Base-by-base conservation (phyloP, 1,140 invertebrate genomes). In the Lepidurus packardi region DNA sequence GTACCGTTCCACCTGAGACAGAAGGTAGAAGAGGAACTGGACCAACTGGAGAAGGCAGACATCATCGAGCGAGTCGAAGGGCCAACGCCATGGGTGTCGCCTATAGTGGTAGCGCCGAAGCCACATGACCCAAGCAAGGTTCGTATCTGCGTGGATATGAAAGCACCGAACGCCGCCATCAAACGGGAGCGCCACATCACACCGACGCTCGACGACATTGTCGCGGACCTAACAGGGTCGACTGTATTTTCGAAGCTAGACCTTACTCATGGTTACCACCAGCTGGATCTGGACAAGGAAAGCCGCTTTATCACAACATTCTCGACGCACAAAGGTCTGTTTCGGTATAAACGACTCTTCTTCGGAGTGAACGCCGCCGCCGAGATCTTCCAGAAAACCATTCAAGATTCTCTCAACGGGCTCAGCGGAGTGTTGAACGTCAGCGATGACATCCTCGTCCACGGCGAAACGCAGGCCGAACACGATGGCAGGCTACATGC, bases 371-470 rank as follows among this genome's bases (percentile, higher is more conserved):
- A 80, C 53, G 80, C 78, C 47, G 84, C 85, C 9, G 82, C 83
- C n/a, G 85, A 87, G 81, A 81, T 85, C 25, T 87, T 86, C 81
- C 83, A 85, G 42, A 77, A 77, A 73, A 77, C 73, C 43, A 83
- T 84, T 76, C 80, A 79, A 73, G 78, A 84, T 77, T 81, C 85
- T 9, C 84, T 85, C 80, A 79, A 79, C 1, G 81, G 79, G 73
- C 82, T 84, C 21, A 34, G 82, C 75, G 83, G 83, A 47, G 81
- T 84, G 21, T 80, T 82, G 76, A 53, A 83, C 1, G 25, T 25
- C 65, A 80, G 83, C 43, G 85, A 86, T 80, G 85, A 86, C 82
- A 80, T 86, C 9, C 43, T 85, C 6, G 8, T n/a, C 78, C 85
- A 41, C 42, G 84, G 82, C 1, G 80, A 73, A 78, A 80, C 65